These are phyloP conservation scores for Ariopsis seemanni DNA, from an alignment of 2,113 vertebrate species.

Conservation along the genomic window DNA sequence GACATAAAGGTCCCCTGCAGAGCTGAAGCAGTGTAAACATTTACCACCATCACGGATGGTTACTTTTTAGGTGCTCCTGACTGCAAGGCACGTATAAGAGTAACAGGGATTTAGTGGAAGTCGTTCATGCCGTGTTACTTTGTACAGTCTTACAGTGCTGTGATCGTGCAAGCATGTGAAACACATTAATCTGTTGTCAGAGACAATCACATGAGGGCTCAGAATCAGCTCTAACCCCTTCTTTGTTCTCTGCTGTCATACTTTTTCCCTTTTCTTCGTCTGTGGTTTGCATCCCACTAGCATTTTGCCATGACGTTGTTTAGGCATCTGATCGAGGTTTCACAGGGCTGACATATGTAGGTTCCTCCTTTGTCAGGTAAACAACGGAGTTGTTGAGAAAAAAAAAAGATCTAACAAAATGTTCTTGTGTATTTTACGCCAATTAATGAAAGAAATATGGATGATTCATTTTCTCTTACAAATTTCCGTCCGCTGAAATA, in stretches of 20 bases:
- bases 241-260: constrained; percentile 47
- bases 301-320: not conserved
- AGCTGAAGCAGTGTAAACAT: constrained; percentile 54
- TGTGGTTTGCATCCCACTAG: constrained; percentile 16
- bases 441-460: not conserved
- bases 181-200: constrained; percentile 37
- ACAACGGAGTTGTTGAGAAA: not conserved
- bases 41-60: constrained; percentile 44
- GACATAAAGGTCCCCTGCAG: constrained; percentile 54
- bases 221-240: constrained; percentile 39
- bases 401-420: not conserved
- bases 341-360: not conserved
- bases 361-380: not conserved
- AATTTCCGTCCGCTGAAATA: not conserved
- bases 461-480: not conserved
- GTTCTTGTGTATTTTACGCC: not conserved
- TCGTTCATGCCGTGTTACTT: constrained; percentile 31
- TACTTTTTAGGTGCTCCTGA: constrained; percentile 33
- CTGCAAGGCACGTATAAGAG: not conserved
- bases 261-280: constrained; percentile 44
- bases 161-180: constrained; percentile 47
- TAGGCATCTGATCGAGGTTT: not conserved
- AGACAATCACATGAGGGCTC: constrained; percentile 50
- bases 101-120: constrained; percentile 10
- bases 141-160: constrained; percentile 17